Evolutionary conservation across 1,140 invertebrate species (phyloP), one percentile per base, ranked within the genome.

Genomic region (Ceratosolen solmsi): DNA sequence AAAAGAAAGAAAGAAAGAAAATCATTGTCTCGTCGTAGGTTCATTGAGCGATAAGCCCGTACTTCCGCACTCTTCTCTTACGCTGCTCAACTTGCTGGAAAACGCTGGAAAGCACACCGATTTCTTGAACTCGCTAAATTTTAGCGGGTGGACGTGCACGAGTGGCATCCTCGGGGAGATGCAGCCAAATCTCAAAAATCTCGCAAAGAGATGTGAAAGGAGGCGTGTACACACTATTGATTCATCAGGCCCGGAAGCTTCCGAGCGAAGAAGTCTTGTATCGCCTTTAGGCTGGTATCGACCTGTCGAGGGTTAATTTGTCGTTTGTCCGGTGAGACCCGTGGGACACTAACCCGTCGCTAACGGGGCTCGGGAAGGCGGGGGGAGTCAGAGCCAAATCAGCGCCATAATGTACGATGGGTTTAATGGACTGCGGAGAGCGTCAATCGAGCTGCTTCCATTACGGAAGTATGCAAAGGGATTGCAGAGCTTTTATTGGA

Each of bases 271-370:
- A 76, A n/a, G n/a, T n/a, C 5, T n/a, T 1, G 15, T n/a, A 56
- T 56, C 49, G 51, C 46, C 25, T 11, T 22, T 25, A 56, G 1
- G 27, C 30, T 11, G 4, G 1, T 49, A 36, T 56, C 72, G 51
- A 38, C 46, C 85, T 80, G 36, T 83, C 82, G 84, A 65, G 80
- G 82, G 87, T 86, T 87, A 87, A 87, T 87, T 88, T 88, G 85
- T 87, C 87, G 86, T 84, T 86, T 86, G 86, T 83, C 81, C 84
- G 84, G 73, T 83, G 84, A 83, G 70, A 82, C 85, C 85, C 84
- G 72, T 78, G 84, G 86, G 86, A 84, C 83, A 84, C 8, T 58
- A 56, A 17, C 38, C n/a, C 20, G 38, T 1, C n/a, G 11, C 58
- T 9, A 11, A n/a, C 25, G 27, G 25, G 25, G 11, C 25, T 9